Evolutionary conservation across 2,113 vertebrate genomes (phyloP).

Genomic region (Lepus americanus): DNA sequence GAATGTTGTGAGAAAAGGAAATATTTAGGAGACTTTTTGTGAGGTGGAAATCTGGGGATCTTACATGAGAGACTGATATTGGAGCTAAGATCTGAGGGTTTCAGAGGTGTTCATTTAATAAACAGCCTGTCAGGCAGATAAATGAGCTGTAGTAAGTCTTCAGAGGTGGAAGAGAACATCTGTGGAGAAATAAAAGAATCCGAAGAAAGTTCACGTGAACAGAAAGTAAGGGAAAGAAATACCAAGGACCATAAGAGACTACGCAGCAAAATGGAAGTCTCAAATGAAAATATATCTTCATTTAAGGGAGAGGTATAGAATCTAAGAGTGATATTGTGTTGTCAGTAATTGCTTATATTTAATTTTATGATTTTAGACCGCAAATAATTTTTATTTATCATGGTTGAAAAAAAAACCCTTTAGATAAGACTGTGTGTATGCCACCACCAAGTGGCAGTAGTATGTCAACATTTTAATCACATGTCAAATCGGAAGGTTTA

Average conservation of each 20-base stretch:
- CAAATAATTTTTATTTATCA: neutral
- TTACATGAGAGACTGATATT: neutral
- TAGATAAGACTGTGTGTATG: neutral
- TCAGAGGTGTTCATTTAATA: neutral
- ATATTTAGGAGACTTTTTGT: neutral
- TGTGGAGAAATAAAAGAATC: neutral
- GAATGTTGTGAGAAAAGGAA: neutral
- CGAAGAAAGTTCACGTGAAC: neutral
- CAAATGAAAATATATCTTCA: neutral
- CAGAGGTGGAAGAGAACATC: neutral
- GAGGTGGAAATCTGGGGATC: neutral
- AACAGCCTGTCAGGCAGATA: neutral
- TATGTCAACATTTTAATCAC: neutral
- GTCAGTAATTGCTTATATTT: neutral
- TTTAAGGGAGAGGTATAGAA: neutral
- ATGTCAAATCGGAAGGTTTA: neutral
- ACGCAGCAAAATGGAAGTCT: neutral
- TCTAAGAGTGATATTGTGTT: constrained; percentile 15
- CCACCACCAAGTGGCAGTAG: neutral
- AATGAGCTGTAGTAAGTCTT: neutral
- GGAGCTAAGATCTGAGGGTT: neutral
- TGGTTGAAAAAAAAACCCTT: neutral
- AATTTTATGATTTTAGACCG: neutral
- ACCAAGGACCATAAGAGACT: neutral
- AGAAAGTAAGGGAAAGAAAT: neutral